Conservation (phyloP, 2,797 vertebrate species). For the Alectoris magna region DNA sequence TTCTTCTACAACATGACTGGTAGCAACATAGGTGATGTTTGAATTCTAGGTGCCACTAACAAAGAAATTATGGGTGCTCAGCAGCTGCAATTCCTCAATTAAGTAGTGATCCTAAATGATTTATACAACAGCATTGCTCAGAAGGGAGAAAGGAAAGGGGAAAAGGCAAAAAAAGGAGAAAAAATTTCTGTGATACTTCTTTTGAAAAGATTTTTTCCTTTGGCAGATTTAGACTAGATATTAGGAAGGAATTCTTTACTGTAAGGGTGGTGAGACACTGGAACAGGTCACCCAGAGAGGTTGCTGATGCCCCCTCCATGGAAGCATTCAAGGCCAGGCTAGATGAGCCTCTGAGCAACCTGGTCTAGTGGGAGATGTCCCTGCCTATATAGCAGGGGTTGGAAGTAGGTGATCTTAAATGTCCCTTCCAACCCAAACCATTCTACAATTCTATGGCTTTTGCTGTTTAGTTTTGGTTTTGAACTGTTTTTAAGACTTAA, state of each 20-base stretch:
- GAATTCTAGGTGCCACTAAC: background rate
- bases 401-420: no score
- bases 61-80: background rate
- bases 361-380: no score
- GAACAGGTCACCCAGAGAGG: no score
- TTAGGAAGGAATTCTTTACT: no score
- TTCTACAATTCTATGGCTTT: background rate
- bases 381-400: no score
- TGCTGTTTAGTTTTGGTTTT: background rate
- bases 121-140: background rate
- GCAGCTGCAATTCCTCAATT: background rate
- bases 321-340: no score
- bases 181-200: background rate
- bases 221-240: no score
- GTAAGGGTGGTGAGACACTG: no score
- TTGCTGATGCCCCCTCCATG: no score
- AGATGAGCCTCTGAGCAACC: no score
- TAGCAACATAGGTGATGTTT: background rate
- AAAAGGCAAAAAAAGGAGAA: background rate
- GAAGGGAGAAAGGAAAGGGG: background rate
- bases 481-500: background rate
- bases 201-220: background rate
- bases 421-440: no score
- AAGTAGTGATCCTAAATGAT: background rate
- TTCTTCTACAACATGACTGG: background rate